These are phyloP conservation scores for Balearica regulorum DNA, from an alignment of 2,797 vertebrate genomes.

Conservation along the genomic window DNA sequence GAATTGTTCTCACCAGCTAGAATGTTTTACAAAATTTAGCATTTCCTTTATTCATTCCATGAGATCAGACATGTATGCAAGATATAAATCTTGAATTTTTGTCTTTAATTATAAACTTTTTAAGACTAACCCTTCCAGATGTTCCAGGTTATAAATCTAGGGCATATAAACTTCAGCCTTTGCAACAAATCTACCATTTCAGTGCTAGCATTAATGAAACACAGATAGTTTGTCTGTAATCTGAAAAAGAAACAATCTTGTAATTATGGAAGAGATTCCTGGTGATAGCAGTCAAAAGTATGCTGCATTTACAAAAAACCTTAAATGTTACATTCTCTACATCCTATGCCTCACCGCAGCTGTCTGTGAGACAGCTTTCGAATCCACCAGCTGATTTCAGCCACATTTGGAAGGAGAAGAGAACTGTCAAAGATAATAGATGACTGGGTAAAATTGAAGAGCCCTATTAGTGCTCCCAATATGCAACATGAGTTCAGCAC, in stretches of 20 bases:
- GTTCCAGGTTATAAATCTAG: background rate
- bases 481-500: background rate
- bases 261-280: background rate
- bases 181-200: background rate
- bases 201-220: background rate
- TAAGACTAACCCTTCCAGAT: background rate
- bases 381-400: background rate
- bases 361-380: background rate
- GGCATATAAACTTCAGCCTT: background rate
- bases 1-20: background rate
- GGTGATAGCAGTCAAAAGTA: background rate
- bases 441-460: background rate
- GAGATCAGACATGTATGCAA: background rate
- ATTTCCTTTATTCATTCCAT: background rate
- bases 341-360: background rate
- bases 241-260: background rate
- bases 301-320: background rate
- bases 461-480: background rate
- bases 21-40: background rate
- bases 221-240: background rate
- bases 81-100: background rate
- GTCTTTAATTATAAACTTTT: background rate
- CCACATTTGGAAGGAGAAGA: background rate
- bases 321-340: background rate
- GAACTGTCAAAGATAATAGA: background rate